A percentile compares a stretch with the other conserved stretches of the same genome.
These are phyloP conservation scores for Oreochromis grahami DNA, from an alignment of 2,797 vertebrate genomes.

Conservation along the genomic window DNA sequence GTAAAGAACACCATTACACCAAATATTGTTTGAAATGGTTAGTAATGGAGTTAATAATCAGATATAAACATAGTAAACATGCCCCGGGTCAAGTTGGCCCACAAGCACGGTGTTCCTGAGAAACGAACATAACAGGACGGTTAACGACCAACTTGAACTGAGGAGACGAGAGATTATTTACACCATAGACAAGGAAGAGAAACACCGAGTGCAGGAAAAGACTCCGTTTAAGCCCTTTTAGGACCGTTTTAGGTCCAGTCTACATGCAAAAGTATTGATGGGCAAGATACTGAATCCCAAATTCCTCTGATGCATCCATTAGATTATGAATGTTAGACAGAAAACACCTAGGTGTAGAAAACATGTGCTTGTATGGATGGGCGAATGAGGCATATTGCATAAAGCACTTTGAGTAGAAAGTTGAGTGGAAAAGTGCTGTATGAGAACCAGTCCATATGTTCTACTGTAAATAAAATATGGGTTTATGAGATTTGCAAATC, in stretches of 20 bases:
- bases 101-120: background rate
- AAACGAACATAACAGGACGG: fast-evolving
- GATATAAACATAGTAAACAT: background rate
- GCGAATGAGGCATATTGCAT: background rate
- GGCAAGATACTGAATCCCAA: too few species aligned
- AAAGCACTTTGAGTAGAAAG: background rate
- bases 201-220: too few species aligned
- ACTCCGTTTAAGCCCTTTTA: too few species aligned
- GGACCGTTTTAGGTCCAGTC: too few species aligned
- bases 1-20: background rate
- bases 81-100: background rate
- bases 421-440: background rate
- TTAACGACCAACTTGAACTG: background rate
- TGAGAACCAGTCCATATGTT: background rate
- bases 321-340: background rate
- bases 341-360: background rate
- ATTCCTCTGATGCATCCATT: background rate
- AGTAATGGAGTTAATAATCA: background rate
- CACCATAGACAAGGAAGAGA: too few species aligned
- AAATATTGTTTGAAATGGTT: background rate
- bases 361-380: background rate
- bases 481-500: background rate
- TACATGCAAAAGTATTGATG: too few species aligned
- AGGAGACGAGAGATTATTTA: too few species aligned
- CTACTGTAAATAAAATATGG: background rate